Percentiles rank a stretch among this genome's conserved stretches.
These are phyloP conservation scores for Cylindroiulus punctatus DNA, from an alignment of 2,888 invertebrate species.

Conservation along the genomic window DNA sequence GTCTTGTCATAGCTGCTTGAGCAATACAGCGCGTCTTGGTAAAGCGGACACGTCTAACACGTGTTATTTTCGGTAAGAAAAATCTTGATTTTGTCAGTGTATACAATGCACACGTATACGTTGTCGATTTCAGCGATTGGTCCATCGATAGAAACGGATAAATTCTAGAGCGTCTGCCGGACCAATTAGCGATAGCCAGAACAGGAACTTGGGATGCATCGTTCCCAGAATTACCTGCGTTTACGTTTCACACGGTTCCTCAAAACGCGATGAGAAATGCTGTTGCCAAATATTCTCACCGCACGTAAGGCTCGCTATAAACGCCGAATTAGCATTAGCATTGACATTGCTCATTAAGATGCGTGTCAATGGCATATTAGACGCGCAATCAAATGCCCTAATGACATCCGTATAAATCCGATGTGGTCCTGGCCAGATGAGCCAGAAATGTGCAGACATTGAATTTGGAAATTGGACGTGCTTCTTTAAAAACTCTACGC, in stretches of 20 bases:
- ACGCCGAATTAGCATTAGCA: neutral
- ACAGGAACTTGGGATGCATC: neutral
- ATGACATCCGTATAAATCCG: too few species aligned
- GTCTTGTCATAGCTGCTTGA: too few species aligned
- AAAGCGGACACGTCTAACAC: too few species aligned
- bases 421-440: too few species aligned
- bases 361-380: neutral
- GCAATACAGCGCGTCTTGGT: too few species aligned
- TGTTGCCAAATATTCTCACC: neutral
- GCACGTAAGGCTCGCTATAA: neutral
- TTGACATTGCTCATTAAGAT: neutral
- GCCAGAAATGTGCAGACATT: neutral
- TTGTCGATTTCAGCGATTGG: too few species aligned
- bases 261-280: conserved; percentile 17
- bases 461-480: neutral
- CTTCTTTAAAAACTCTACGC: neutral
- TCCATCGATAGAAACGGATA: neutral
- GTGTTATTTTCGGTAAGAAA: too few species aligned
- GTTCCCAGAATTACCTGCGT: conserved; percentile 2
- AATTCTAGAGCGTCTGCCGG: too few species aligned
- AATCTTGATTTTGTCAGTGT: too few species aligned
- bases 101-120: too few species aligned
- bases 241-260: neutral
- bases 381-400: too few species aligned
- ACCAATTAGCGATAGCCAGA: too few species aligned